Conservation (phyloP, 1,140 invertebrate species). For the Heterodera schachtii region DNA sequence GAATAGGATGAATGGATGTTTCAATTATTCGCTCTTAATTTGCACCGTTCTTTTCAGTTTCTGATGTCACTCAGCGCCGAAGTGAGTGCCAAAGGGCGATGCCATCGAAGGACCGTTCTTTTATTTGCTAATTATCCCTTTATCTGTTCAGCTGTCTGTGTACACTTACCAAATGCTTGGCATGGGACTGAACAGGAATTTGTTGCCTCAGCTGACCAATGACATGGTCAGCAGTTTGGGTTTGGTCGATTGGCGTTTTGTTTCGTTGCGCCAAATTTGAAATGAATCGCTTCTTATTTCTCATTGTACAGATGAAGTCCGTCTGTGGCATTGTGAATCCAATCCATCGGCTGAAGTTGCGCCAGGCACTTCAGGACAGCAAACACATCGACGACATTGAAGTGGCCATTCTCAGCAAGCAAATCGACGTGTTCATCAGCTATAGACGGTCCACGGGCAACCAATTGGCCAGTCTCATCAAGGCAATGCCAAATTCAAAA, state of each 20-base stretch:
- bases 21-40: no score
- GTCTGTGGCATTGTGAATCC: constrained; percentile 91
- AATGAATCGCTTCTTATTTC: no score
- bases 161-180: constrained; percentile 96
- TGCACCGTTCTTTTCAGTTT: constrained; percentile 69
- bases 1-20: no score
- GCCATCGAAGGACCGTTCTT: neutral
- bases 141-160: constrained; percentile 75
- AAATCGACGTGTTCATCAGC: constrained; percentile 92
- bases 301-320: constrained; percentile 69
- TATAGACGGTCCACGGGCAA: constrained; percentile 96
- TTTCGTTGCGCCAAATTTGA: neutral
- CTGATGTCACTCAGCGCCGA: constrained; percentile 83
- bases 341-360: constrained; percentile 86
- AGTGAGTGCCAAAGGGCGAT: neutral
- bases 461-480: constrained; percentile 81
- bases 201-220: constrained; percentile 75
- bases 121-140: neutral
- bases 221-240: constrained; percentile 72
- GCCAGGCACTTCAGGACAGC: constrained; percentile 78
- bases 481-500: constrained; percentile 51
- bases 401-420: constrained; percentile 66
- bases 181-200: constrained; percentile 81
- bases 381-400: constrained; percentile 66
- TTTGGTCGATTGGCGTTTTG: neutral